Percentiles rank a stretch among this genome's conserved stretches.
These are phyloP conservation scores for Dunckerocampus dactyliophorus DNA, from an alignment of 2,113 vertebrate species.

Conservation along the genomic window DNA sequence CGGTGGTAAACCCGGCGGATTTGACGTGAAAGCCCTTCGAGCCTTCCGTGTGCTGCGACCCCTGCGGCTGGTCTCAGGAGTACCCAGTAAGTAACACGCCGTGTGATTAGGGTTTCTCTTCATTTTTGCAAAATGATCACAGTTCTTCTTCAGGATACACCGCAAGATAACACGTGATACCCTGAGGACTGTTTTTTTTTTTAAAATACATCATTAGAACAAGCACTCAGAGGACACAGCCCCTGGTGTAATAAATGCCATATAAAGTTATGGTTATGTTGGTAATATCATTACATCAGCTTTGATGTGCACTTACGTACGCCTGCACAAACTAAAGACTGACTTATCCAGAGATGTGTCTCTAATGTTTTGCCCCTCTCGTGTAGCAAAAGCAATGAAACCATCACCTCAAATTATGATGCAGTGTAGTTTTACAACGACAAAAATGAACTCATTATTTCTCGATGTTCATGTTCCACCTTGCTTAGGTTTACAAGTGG, in stretches of 20 bases:
- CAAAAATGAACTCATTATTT: not conserved
- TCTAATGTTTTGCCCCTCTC: no score
- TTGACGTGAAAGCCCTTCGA: conserved; percentile 98
- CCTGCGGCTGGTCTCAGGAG: conserved; percentile 98
- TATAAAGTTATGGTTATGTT: not conserved
- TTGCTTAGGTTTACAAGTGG: conserved; percentile 96
- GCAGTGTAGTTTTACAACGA: not conserved
- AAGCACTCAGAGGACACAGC: conserved; percentile 24
- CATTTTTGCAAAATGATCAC: not conserved
- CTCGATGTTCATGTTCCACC: conserved; percentile 28
- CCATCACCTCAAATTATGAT: not conserved
- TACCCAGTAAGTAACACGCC: conserved; percentile 88
- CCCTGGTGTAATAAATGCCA: conserved; percentile 14
- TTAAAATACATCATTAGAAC: conserved; percentile 16
- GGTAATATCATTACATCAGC: not conserved
- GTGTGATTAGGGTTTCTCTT: no score
- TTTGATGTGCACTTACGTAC: not conserved
- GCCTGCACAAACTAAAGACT: not conserved
- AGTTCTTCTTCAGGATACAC: not conserved
- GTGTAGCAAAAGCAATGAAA: no score
- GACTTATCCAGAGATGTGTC: no score
- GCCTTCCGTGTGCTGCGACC: conserved; percentile 98
- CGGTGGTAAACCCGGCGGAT: conserved; percentile 91
- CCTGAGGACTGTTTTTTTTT: conserved; percentile 37
- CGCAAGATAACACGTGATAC: conserved; percentile 20